Conservation (phyloP, 2,888 invertebrate genomes). For the Pinctada fucata region DNA sequence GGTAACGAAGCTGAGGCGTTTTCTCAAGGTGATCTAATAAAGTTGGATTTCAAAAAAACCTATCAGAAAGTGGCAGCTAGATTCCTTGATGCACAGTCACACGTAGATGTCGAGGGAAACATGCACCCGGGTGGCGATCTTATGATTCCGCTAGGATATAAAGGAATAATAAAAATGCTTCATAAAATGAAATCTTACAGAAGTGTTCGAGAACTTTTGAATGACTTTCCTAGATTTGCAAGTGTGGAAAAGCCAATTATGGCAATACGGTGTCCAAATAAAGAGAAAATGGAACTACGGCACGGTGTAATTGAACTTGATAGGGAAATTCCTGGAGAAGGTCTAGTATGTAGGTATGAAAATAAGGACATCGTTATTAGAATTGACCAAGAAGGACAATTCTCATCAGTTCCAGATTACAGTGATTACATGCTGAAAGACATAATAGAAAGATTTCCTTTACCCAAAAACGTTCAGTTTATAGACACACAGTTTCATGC, state of each 20-base stretch:
- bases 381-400: slow-evolving; percentile 4
- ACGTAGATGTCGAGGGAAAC: slow-evolving; percentile 22
- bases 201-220: slow-evolving; percentile 16
- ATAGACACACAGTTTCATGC: slow-evolving; percentile 31
- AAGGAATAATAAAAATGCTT: slow-evolving; percentile 29
- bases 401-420: slow-evolving; percentile 26
- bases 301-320: slow-evolving; percentile 26
- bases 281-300: slow-evolving; percentile 4
- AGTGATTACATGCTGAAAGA: slow-evolving; percentile 31
- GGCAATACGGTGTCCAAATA: not conserved
- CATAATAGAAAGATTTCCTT: slow-evolving; percentile 27
- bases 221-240: slow-evolving; percentile 30
- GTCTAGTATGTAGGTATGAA: slow-evolving; percentile 27
- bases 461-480: slow-evolving; percentile 36
- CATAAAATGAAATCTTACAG: slow-evolving; percentile 13
- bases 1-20: slow-evolving; percentile 30
- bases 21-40: slow-evolving; percentile 36
- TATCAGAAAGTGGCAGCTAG: slow-evolving; percentile 26
- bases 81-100: not conserved
- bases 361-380: slow-evolving; percentile 15
- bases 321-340: slow-evolving; percentile 18
- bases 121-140: slow-evolving; percentile 21
- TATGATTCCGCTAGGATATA: slow-evolving; percentile 35
- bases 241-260: slow-evolving; percentile 18
- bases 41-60: slow-evolving; percentile 33